A percentile compares a stretch with the other conserved stretches of the same genome.
Evolutionary conservation across 2,113 vertebrate species (phyloP).

Genomic region (Mandrillus leucophaeus): DNA sequence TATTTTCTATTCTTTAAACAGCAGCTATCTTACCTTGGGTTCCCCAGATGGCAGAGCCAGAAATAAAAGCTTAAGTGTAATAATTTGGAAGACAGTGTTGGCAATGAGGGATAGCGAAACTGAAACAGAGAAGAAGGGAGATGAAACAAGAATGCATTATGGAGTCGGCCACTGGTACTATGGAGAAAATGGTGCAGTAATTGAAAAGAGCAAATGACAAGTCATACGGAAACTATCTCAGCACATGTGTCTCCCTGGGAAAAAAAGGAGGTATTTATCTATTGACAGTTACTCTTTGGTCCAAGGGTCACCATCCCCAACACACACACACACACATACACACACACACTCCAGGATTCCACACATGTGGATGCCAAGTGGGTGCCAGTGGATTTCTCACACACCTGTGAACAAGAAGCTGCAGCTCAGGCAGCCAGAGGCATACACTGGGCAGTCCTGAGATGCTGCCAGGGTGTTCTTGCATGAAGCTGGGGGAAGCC

Average conservation of each 20-base stretch:
- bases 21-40: background rate
- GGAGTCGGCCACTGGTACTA: background rate
- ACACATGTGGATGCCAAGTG: background rate
- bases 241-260: background rate
- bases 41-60: background rate
- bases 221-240: background rate
- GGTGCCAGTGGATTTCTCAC: background rate
- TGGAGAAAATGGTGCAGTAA: background rate
- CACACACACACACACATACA: background rate
- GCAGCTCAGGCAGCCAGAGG: background rate
- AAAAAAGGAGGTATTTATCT: background rate
- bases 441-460: background rate
- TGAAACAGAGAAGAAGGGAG: background rate
- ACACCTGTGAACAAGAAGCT: background rate
- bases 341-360: background rate
- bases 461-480: too few relatives aligned
- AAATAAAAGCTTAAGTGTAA: background rate
- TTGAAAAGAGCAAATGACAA: background rate
- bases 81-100: background rate
- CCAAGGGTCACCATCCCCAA: background rate
- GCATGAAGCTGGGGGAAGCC: too few relatives aligned
- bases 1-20: background rate
- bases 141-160: background rate
- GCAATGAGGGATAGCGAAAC: background rate
- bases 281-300: background rate